Evolutionary conservation across 2,113 vertebrate species (phyloP), one percentile per base, ranked within the genome.

Genomic region (Garra rufa): DNA sequence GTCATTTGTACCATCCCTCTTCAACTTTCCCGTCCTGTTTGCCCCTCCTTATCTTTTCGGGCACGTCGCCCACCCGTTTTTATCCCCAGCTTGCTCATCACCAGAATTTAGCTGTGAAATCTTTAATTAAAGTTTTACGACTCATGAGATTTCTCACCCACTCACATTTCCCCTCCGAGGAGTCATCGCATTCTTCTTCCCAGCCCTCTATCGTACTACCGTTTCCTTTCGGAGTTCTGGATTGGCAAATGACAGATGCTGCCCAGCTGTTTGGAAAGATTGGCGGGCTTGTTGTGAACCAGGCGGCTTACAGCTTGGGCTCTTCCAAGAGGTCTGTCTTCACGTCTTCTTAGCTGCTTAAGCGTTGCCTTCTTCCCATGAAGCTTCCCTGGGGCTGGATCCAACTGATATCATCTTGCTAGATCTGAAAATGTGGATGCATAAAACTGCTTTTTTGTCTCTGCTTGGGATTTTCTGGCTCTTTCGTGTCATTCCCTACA

Each of bases 61-160:
- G 90, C 84, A 83, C 57, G 59, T 65, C 85, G 84, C 84, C 89
- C 88, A 55, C 77, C 77, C 79, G 50, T 61, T 65, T 28, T 67
- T 84, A 86, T 75, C 75, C 67, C 38, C 28, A 63, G 76, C n/a
- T 87, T 87, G 79, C 81, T 85, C 48, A 83, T 84, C 61, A 81
- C 83, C 65, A 75, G 74, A 83, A 83, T 57, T 81, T 76, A 85
- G 87, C 85, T 88, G 46, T 70, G 70, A 89, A 90, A 89, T 82
- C 86, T 89, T 91, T 91, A 92, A 92, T 92, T 93, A 92, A 92
- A 91, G 88, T 93, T 89, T 85, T 90, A 84, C 83, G 73, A 86
- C 89, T 92, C 90, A 79, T 73, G 88, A 92, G 89, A 89, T 85
- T 85, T 80, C 85, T 81, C 89, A 85, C 76, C 74, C 67, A 80